Conservation (phyloP, 2,113 vertebrate genomes). For the Chrysemys picta region DNA sequence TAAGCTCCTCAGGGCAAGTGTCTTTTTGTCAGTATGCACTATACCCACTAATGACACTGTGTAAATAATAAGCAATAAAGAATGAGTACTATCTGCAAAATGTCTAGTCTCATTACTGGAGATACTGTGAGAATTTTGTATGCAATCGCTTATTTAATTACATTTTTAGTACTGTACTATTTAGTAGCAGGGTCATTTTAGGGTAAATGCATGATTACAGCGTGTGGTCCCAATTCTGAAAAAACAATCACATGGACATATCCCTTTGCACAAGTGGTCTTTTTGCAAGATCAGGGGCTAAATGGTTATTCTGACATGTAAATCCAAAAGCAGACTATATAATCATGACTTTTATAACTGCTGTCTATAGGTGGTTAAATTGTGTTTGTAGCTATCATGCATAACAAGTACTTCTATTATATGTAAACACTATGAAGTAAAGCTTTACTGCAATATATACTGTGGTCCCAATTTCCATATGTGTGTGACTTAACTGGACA, state of each 20-base stretch:
- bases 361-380: neutral
- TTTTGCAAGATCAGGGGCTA: neutral
- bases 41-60: slow-evolving; percentile 10
- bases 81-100: neutral
- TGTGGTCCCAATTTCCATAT: neutral
- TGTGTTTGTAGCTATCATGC: neutral
- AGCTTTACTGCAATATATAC: neutral
- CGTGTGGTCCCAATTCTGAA: neutral
- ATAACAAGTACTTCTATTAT: neutral
- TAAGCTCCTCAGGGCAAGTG: slow-evolving; percentile 34
- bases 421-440: neutral
- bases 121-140: neutral
- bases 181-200: neutral
- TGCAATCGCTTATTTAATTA: neutral
- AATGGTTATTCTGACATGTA: neutral
- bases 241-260: neutral
- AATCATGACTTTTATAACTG: neutral
- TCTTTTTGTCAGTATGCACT: slow-evolving; percentile 9
- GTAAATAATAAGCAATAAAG: neutral
- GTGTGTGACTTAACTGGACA: neutral
- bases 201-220: neutral
- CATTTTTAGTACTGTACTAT: neutral
- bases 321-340: neutral
- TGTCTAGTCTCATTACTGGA: neutral
- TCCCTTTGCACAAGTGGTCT: neutral